Evolutionary conservation across 1,140 invertebrate species (phyloP), one percentile per base, ranked within the genome.

Genomic region (Coboldia fuscipes): DNA sequence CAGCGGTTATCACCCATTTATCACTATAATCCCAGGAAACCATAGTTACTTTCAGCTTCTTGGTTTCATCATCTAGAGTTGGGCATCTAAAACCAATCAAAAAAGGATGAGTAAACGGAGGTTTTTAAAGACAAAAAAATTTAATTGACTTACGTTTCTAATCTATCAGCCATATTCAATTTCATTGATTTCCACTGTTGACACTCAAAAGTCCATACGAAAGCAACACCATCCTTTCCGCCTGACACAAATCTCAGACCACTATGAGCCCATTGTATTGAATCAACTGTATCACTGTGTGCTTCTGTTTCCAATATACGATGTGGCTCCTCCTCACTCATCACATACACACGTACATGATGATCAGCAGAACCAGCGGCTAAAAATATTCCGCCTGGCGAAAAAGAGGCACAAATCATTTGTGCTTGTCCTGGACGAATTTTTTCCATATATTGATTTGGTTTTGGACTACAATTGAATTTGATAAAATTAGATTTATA

Each of bases 381-480:
- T 42, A 92, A 63, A 58, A 97, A 93, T 27, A 76, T 71, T 6
- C 94, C 94, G 23, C 92, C 90, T 2, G 84, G 71, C 46, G 86
- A 93, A 57, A 94, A 96, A 0, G 85, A 84, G 0, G 84, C 80
- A 56, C 90, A 97, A 39, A 97, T 75, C 75, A 97, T 93, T 63
- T 94, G 88, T 13, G 86, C 86, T 45, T 82, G 77, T 26, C 90
- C 90, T 2, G 88, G 85, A 5, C 88, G 63, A 58, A 90, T 81
- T 45, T 85, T 72, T 59, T 97, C 93, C 44, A 90, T 77, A 51
- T 86, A 94, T 48, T 92, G 79, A 37, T 79, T 75, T 3, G 89
- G 86, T 50, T 80, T 84, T 18, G 73, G 62, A 24, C 75, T 80
- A 41, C 26, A 61, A 63, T n/a, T n/a, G n/a, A n/a, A n/a, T 44